Base-by-base conservation (phyloP, 2,113 vertebrate genomes). In the Gobiocypris rarus region DNA sequence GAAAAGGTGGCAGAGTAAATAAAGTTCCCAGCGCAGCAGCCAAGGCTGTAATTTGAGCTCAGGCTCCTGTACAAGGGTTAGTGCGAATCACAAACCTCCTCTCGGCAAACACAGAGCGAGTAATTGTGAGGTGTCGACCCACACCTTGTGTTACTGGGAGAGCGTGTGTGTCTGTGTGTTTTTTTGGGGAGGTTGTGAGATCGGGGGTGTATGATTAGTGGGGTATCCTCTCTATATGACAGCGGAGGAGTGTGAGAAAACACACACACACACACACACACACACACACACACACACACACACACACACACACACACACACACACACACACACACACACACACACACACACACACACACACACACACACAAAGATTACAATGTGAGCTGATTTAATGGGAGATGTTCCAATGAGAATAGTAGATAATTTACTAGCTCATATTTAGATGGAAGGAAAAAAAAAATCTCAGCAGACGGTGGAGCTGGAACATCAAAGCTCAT, bases 41-140 rank as follows among this genome's bases (percentile, higher is more conserved):
- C 92, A 90, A 93, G 93, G 92, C 93, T 95, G 95, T 96, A 96
- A 96, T 95, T 96, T 95, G 94, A 97, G 95, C 95, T 95, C 90
- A 94, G 93, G 95, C 94, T 95, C 92, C 92, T 94, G 92, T 92
- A 94, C 78, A 95, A 92, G 92, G 91, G 79, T 82, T 93, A 93
- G 92, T 91, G 94, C 92, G 94, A 95, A 95, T 96, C 95, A 95
- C 92, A 92, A 95, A 93, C 92, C 90, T 94, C 92, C 95, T 91
- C 95, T 90, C 71, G 7, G 83, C 74, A 86, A 88, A 88, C 82
- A 93, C 91, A 93, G 94, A 94, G 94, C 91, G 92, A 93, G 91
- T 95, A 95, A 96, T 95, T 94, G 92, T 86, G 88, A 93, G 93
- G 92, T 94, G 92, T 94, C 92, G 88, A 89, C 89, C 89, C 89